A percentile compares a stretch with the other conserved stretches of the same genome.
Conservation (phyloP, 2,797 vertebrate genomes). For the Hybognathus amarus region DNA sequence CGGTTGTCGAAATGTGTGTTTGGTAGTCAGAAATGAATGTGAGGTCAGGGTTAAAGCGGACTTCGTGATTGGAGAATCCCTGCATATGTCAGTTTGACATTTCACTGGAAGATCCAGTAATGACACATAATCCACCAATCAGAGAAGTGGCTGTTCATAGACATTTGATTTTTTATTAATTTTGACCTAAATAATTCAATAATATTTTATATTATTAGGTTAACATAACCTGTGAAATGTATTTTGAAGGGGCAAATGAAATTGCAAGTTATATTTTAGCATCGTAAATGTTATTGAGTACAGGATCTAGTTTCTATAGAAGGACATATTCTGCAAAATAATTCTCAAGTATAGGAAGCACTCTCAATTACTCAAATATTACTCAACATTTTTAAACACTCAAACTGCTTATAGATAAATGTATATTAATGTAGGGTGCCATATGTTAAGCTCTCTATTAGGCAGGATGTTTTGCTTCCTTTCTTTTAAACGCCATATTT, state of each 20-base stretch:
- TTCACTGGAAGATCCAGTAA: neutral
- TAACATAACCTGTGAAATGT: neutral
- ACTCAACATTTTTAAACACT: neutral
- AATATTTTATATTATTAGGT: neutral
- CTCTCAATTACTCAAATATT: no score
- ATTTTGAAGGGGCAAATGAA: neutral
- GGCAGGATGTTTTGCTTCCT: neutral
- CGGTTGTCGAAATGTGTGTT: neutral
- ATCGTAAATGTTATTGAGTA: neutral
- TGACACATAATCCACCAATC: neutral
- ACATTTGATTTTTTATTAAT: no score
- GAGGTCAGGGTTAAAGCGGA: neutral
- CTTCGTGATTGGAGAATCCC: no score
- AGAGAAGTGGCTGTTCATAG: neutral
- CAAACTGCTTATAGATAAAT: neutral
- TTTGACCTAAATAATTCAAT: no score
- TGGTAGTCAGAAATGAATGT: neutral
- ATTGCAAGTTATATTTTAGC: neutral
- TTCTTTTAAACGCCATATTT: neutral
- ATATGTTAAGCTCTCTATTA: neutral
- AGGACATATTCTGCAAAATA: neutral
- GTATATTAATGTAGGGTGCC: no score
- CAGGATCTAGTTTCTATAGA: neutral
- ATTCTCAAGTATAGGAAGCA: neutral
- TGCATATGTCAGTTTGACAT: no score